Conservation (phyloP, 1,140 invertebrate species). For the Brachionus rotundiformis region DNA sequence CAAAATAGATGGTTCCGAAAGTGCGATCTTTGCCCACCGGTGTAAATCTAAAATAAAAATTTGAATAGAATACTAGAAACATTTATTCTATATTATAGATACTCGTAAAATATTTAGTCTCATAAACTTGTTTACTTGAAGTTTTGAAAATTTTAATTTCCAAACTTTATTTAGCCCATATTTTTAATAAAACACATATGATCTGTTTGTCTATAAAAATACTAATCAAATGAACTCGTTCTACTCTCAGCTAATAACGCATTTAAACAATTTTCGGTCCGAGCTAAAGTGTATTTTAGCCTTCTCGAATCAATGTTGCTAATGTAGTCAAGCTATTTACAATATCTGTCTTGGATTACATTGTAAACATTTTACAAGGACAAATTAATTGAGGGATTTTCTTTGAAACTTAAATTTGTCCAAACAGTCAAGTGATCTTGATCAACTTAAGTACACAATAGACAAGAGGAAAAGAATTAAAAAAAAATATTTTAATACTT, state of each 20-base stretch:
- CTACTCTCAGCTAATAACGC: conserved; percentile 30
- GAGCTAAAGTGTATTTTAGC: not conserved
- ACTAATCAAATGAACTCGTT: conserved; percentile 38
- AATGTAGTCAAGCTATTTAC: conserved; percentile 20
- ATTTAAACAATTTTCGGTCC: conserved; percentile 3
- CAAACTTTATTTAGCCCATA: conserved; percentile 41
- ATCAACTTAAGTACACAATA: conserved; percentile 10
- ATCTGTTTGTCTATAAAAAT: conserved; percentile 46
- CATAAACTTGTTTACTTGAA: not conserved
- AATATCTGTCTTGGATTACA: conserved; percentile 25
- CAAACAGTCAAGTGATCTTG: conserved; percentile 45
- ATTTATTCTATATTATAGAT: conserved; percentile 7
- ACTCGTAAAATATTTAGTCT: conserved; percentile 20
- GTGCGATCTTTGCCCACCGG: not conserved
- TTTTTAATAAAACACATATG: conserved; percentile 34
- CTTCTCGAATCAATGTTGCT: not conserved
- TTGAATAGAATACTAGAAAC: not conserved
- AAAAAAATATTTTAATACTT: conserved; percentile 37
- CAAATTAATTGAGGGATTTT: conserved; percentile 35
- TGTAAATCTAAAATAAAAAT: not conserved
- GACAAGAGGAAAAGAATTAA: not conserved
- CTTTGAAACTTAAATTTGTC: conserved; percentile 37
- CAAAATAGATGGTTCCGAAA: not conserved
- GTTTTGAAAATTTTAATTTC: conserved; percentile 11
- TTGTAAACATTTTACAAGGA: conserved; percentile 40